Evolutionary conservation across 2,888 invertebrate genomes (phyloP).

Genomic region (Eristalis arbustorum): DNA sequence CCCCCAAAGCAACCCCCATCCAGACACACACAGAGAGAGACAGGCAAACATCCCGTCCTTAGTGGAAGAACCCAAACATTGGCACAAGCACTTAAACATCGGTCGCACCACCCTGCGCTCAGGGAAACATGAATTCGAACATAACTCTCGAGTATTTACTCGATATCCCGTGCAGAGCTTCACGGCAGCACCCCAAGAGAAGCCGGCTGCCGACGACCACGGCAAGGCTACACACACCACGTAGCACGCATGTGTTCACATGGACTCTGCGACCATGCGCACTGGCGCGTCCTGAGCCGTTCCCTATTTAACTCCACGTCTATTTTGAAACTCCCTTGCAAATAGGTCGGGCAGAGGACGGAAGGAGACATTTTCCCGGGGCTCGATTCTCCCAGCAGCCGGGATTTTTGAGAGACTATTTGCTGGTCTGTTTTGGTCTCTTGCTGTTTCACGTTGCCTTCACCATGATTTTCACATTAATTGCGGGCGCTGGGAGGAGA

Average conservation of each 20-base stretch:
- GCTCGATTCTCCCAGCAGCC: conserved; percentile 60
- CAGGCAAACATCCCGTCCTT: conserved; percentile 12
- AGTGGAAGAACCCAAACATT: conserved; percentile 15
- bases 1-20: not conserved
- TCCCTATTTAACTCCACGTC: conserved; percentile 3
- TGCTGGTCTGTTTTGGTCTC: not conserved
- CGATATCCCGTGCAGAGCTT: not conserved
- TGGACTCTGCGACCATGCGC: conserved; percentile 43
- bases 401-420: conserved; percentile 10
- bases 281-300: not conserved
- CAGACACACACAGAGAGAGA: conserved; percentile 2
- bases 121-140: conserved; percentile 41
- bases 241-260: conserved; percentile 17
- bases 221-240: conserved; percentile 10
- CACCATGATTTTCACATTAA: conserved; percentile 43
- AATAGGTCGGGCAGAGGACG: not conserved
- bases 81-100: not conserved
- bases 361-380: conserved; percentile 58
- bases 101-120: conserved; percentile 6
- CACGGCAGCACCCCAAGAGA: not conserved
- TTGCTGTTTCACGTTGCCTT: conserved; percentile 9
- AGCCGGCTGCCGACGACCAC: conserved; percentile 4
- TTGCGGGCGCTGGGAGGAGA: not conserved
- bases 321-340: conserved; percentile 53
- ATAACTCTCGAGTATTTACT: conserved; percentile 14